These are phyloP conservation scores for Leptinotarsa peninsularis DNA, from an alignment of 2,888 invertebrate species.

Conservation along the genomic window DNA sequence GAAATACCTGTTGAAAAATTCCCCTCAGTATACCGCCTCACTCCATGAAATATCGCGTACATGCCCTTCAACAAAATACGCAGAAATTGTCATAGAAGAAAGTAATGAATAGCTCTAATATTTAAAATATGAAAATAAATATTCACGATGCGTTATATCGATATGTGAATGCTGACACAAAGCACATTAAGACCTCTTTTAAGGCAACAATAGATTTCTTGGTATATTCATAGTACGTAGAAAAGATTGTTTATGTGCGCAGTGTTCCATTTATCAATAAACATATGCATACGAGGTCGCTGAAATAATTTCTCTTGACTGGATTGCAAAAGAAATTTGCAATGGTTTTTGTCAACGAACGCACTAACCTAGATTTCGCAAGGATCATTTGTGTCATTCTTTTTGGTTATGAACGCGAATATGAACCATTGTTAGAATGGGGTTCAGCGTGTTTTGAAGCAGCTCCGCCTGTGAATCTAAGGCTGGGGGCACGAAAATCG, in stretches of 20 bases:
- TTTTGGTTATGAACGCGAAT: too few relatives aligned
- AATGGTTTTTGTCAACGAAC: too few relatives aligned
- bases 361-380: too few relatives aligned
- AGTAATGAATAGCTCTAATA: not conserved
- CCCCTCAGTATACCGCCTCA: not conserved
- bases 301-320: not conserved
- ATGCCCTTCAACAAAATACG: not conserved
- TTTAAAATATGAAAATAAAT: slow-evolving; percentile 13
- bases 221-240: slow-evolving; percentile 15
- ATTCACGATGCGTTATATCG: not conserved
- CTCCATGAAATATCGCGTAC: not conserved
- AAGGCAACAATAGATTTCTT: slow-evolving; percentile 9
- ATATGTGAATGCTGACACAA: not conserved
- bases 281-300: slow-evolving; percentile 9
- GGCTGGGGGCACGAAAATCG: too few relatives aligned
- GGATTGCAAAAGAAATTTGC: not conserved
- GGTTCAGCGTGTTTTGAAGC: too few relatives aligned
- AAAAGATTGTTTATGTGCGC: slow-evolving; percentile 7
- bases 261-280: not conserved
- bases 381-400: too few relatives aligned
- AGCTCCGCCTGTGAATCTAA: too few relatives aligned
- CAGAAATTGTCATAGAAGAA: not conserved
- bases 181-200: slow-evolving; percentile 3
- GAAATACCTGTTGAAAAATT: slow-evolving; percentile 5
- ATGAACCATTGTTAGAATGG: too few relatives aligned